A percentile compares a stretch with the other conserved stretches of the same genome.
Evolutionary conservation across 37 sponge, comb jelly and placozoan species (phyloP).

Genomic region (Hexactinellida sp.): DNA sequence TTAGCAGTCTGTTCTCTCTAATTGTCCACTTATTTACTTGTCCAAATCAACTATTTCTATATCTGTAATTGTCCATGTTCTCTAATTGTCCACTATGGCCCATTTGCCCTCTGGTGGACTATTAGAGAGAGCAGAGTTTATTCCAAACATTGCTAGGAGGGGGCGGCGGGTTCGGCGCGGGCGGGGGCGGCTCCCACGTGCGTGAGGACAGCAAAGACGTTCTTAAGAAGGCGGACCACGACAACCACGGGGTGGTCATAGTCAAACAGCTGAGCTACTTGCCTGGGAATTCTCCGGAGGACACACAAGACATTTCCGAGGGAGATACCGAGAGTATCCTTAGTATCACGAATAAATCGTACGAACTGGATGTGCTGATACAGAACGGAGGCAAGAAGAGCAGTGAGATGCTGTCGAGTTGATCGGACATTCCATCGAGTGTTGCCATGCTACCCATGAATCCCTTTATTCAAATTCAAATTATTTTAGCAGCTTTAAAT

Average conservation of each 20-base stretch:
- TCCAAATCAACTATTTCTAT: too few species aligned
- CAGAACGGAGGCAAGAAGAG: not conserved
- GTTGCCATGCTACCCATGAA: not conserved
- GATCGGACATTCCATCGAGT: too few species aligned
- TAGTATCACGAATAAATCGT: not conserved
- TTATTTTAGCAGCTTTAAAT: conserved; percentile 15
- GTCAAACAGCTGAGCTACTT: not conserved
- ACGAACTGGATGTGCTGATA: not conserved
- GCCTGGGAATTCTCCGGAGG: not conserved
- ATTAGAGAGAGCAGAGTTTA: too few species aligned
- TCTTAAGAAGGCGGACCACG: not conserved
- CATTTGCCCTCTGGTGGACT: too few species aligned
- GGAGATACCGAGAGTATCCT: not conserved
- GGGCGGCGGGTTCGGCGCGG: not conserved
- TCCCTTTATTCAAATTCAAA: not conserved
- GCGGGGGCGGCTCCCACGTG: not conserved
- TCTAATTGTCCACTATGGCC: not conserved
- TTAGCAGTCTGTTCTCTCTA: too few species aligned
- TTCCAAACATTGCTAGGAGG: too few species aligned
- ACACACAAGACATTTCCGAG: not conserved
- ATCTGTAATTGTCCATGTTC: too few species aligned
- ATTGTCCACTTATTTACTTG: too few species aligned
- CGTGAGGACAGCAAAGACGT: not conserved
- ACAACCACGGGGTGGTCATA: not conserved
- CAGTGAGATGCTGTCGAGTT: not conserved